Conservation (phyloP, 92 coral and sea anemone genomes). For the Siderastrea siderea region DNA sequence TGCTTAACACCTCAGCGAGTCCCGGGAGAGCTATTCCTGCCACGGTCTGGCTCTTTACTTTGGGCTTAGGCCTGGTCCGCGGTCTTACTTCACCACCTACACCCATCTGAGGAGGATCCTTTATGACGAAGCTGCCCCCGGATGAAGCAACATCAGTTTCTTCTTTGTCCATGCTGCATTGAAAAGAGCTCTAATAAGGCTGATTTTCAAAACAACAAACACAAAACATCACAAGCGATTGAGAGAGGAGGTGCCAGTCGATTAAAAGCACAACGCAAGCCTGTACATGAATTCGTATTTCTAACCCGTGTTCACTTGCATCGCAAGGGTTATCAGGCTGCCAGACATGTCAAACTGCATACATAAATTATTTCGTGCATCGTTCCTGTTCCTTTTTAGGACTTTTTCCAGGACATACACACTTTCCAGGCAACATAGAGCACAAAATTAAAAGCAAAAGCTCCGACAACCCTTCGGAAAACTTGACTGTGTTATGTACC, state of each 20-base stretch:
- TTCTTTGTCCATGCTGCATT: conserved; percentile 63
- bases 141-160: conserved; percentile 14
- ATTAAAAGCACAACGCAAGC: no score
- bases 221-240: background rate
- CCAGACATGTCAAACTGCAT: no score
- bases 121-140: conserved; percentile 29
- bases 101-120: conserved; percentile 26
- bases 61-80: conserved; percentile 77
- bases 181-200: background rate
- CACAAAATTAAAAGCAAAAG: no score
- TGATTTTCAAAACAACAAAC: background rate
- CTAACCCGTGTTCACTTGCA: no score
- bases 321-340: no score
- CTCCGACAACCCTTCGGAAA: no score
- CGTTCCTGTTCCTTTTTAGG: no score
- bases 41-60: conserved; percentile 80
- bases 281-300: no score
- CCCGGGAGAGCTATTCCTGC: conserved; percentile 96
- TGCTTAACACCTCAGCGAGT: conserved; percentile 85
- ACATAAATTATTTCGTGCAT: no score
- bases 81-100: conserved; percentile 45
- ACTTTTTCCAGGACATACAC: no score
- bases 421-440: no score
- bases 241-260: background rate
- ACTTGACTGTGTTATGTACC: no score